Evolutionary conservation across 2,888 invertebrate species (phyloP), one percentile per base, ranked within the genome.

Genomic region (Ectobius pallidus): DNA sequence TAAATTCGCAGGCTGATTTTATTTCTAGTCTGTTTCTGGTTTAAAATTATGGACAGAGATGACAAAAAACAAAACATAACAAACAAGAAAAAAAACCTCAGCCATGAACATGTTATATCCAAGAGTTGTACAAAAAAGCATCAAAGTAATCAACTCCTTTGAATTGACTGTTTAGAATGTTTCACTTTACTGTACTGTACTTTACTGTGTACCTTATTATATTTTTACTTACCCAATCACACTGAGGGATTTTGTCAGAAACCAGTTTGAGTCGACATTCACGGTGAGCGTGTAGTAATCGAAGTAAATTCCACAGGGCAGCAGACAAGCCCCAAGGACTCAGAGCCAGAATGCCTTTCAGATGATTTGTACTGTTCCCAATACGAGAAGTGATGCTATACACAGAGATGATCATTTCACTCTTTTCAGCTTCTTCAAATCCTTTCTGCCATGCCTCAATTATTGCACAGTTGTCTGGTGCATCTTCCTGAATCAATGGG

Each of bases 281-380:
- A 9, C 55, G 30, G 25, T 69, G 49, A 14, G 34, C 16, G 27
- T 39, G 63, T 3, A 73, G 72, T 11, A 74, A 52, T 22, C 27
- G 7, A 1, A 76, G 52, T 16, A 77, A 49, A 18, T 55, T 70
- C 75, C 75, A 76, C 1, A 77, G 18, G 16, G 71, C 63, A 34
- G 73, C 68, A 9, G 75, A 69, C 20, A 73, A 39, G 3, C 76
- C 77, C 74, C 75, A 75, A 11, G 77, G 77, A 70, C 75, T 73
- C 1, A 77, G 71, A 2, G 73, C 74, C 9, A 73, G 52, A 6
- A 77, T 70, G 14, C 69, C 32, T 22, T 55, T 63, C 49, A 75
- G n/a, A 34, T 22, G 20, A 30, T 34, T 32, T 22, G 58, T 58
- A 20, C 63, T 55, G 16, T 14, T 9, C 18, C 20, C 44, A 3